Percentiles rank a stretch among this genome's conserved stretches.
Evolutionary conservation across 2,888 invertebrate species (phyloP).

Genomic region (Heteromyza rotundicornis): DNA sequence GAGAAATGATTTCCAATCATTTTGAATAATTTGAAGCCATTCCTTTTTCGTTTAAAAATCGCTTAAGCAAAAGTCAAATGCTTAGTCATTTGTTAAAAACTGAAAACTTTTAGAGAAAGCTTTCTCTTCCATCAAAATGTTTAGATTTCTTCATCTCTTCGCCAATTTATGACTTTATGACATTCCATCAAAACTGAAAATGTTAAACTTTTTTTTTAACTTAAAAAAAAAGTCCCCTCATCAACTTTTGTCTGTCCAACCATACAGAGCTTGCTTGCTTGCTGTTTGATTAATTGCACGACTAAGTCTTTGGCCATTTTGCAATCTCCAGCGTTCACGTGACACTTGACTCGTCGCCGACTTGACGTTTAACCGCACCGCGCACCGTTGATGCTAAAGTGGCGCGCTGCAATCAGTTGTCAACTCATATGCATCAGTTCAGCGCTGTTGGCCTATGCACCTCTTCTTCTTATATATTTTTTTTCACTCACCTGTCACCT

Average conservation of each 20-base stretch:
- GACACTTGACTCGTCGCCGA: not conserved
- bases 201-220: not conserved
- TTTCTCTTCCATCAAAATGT: too few species aligned
- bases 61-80: too few species aligned
- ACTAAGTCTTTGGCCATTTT: not conserved
- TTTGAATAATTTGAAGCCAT: too few species aligned
- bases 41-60: too few species aligned
- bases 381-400: too few species aligned
- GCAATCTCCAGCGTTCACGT: not conserved
- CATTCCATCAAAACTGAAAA: not conserved
- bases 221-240: not conserved
- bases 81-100: too few species aligned
- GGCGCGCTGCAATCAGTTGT: not conserved
- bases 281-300: not conserved
- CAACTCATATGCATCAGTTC: not conserved
- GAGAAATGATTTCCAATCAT: too few species aligned
- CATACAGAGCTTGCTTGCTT: not conserved
- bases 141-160: too few species aligned
- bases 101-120: too few species aligned
- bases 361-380: not conserved
- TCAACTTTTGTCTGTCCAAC: not conserved
- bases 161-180: not conserved
- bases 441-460: not conserved
- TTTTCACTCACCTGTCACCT: not conserved
- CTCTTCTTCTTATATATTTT: too few species aligned